Base-by-base conservation (phyloP, 2,797 vertebrate species). In the Ctenopoma kingsleyae region DNA sequence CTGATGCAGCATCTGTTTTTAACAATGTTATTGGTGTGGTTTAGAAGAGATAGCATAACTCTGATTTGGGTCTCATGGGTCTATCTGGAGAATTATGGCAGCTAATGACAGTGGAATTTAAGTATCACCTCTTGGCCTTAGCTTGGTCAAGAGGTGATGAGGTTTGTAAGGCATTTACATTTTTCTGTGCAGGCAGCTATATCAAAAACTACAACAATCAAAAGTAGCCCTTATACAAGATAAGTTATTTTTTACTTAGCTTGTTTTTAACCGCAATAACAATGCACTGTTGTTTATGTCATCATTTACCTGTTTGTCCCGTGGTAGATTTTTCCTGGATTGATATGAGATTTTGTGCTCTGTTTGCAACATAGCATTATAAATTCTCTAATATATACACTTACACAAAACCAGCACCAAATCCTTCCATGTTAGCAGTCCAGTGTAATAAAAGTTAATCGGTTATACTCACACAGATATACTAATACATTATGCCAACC, bases 1-100 rank as follows among this genome's bases (percentile, higher is more conserved):
- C 56, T 32, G 56, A 19, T 50, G 20, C 25, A 53, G 8, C 36
- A 27, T 69, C 50, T 44, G 43, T 60, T 48, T 44, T 60, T 30
- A 51, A 44, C 15, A 44, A n/a, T 52, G 30, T 32, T 6, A 32
- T 32, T 32, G 5, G 30, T 32, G 30, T 3, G 3, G 30, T 32
- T 32, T 32, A 32, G 30, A 6, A 32, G 30, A 32, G 6, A 32
- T 32, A 6, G 2, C 3, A 32, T 32, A 32, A 32, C 8, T 69
- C 54, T 5, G 16, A 43, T 66, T n/a, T n/a, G n/a, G n/a, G n/a
- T n/a, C n/a, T n/a, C n/a, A n/a, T n/a, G n/a, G n/a, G n/a, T 48
- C n/a, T 47, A 9, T 12, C 8, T 0, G 0, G n/a, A 23, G 11
- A 20, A 20, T 50, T 46, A 17, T 16, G 8, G 32, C 25, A 46